These are phyloP conservation scores for Benthosema pterotum DNA, from an alignment of 2,797 vertebrate species.

Conservation along the genomic window DNA sequence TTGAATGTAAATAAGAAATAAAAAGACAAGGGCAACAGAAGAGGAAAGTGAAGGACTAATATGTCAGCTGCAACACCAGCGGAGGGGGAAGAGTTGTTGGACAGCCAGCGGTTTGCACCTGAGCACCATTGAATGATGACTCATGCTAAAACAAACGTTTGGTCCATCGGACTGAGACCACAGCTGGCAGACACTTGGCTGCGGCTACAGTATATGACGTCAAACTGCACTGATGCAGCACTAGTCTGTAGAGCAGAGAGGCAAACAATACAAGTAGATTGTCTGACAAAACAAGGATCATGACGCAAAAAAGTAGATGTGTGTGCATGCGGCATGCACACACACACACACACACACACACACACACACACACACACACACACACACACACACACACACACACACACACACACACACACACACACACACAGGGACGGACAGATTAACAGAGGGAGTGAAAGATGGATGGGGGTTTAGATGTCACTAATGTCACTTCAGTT, in stretches of 20 bases:
- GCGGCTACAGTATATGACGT: slow-evolving; percentile 55
- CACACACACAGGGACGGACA: slow-evolving; percentile 16
- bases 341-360: too few species aligned
- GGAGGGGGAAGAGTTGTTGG: slow-evolving; percentile 22
- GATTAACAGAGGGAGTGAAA: slow-evolving; percentile 36
- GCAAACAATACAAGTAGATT: background rate
- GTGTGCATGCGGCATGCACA: too few species aligned
- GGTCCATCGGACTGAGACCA: slow-evolving; percentile 59
- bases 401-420: slow-evolving; percentile 13
- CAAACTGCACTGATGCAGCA: slow-evolving; percentile 56
- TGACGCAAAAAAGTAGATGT: too few species aligned
- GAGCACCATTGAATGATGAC: slow-evolving; percentile 71
- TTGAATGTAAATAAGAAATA: background rate
- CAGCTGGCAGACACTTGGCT: slow-evolving; percentile 48
- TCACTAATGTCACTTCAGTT: too few species aligned
- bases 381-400: too few species aligned
- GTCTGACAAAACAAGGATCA: too few species aligned
- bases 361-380: too few species aligned
- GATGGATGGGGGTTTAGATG: slow-evolving; percentile 25
- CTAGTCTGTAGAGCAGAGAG: slow-evolving; percentile 13
- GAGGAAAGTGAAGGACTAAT: background rate
- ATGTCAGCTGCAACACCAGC: background rate
- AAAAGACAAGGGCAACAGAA: background rate
- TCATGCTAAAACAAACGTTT: slow-evolving; percentile 74
- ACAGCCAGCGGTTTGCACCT: slow-evolving; percentile 58